Evolutionary conservation across 2,797 vertebrate genomes (phyloP).

Genomic region (Xerus rutilus): DNA sequence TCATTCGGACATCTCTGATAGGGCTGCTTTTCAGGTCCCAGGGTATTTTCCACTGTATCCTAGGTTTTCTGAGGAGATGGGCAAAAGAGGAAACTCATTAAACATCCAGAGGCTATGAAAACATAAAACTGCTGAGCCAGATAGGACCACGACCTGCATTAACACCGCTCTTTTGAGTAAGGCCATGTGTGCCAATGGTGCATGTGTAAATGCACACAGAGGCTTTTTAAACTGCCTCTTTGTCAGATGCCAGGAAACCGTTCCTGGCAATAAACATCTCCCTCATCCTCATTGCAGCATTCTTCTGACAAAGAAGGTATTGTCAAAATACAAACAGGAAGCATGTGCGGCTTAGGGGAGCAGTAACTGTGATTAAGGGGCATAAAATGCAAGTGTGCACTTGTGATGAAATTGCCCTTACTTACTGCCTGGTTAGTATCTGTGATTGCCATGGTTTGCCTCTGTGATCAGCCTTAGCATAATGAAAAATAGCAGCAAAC

Average conservation of each 20-base stretch:
- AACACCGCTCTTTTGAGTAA: not conserved
- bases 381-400: constrained; percentile 64
- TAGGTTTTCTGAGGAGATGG: constrained; percentile 2
- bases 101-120: constrained; percentile 36
- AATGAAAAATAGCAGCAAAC: constrained; percentile 73
- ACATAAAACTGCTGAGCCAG: constrained; percentile 12
- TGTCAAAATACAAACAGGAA: constrained; percentile 8
- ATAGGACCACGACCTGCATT: not conserved
- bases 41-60: not conserved
- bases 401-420: constrained; percentile 71
- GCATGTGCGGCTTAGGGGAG: constrained; percentile 35
- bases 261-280: not conserved
- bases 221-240: not conserved
- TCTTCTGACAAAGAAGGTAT: constrained; percentile 46
- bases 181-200: not conserved
- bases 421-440: constrained; percentile 66
- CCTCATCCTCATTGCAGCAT: not conserved
- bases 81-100: not conserved
- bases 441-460: constrained; percentile 55
- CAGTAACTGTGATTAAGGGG: constrained; percentile 64
- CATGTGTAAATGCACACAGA: constrained; percentile 9
- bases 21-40: not conserved
- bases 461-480: constrained; percentile 63
- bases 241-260: not conserved
- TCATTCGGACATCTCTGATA: not conserved